Conservation (phyloP, 1,140 invertebrate genomes). For the Papilio xuthus region DNA sequence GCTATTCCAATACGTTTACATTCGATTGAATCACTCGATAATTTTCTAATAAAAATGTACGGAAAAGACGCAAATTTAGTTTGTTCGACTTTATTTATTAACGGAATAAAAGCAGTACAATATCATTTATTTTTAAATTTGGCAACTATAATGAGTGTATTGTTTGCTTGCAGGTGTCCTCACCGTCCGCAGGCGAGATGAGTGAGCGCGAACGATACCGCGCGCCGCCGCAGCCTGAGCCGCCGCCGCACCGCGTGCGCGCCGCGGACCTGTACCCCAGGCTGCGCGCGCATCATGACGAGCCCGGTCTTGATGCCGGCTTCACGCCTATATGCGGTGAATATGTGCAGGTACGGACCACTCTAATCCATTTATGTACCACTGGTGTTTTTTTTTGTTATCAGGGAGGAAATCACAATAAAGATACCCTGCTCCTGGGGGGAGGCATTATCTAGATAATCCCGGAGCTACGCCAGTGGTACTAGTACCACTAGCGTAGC, state of each 20-base stretch:
- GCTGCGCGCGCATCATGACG: conserved; percentile 71
- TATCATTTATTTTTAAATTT: background rate
- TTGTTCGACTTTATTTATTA: background rate
- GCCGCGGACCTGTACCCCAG: conserved; percentile 76
- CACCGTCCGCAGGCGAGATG: conserved; percentile 64
- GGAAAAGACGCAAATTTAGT: too few relatives aligned
- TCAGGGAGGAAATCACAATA: too few relatives aligned
- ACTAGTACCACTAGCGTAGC: too few relatives aligned
- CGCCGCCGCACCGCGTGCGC: conserved; percentile 71
- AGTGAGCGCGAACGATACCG: conserved; percentile 72
- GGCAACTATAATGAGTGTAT: conserved; percentile 10
- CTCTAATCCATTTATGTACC: background rate
- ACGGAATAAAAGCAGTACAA: background rate
- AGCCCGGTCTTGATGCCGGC: conserved; percentile 70
- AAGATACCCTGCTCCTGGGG: too few relatives aligned
- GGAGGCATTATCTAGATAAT: background rate
- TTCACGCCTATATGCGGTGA: conserved; percentile 78
- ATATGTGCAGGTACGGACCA: conserved; percentile 69
- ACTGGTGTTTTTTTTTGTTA: too few relatives aligned
- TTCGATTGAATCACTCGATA: too few relatives aligned
- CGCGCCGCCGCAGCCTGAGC: conserved; percentile 70
- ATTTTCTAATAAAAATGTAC: too few relatives aligned
- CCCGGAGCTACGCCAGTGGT: too few relatives aligned
- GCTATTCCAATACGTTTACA: background rate
- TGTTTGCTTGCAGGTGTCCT: conserved; percentile 50